These are phyloP conservation scores for Drosophila ercepeae DNA, from an alignment of 1,140 invertebrate species.

Conservation along the genomic window DNA sequence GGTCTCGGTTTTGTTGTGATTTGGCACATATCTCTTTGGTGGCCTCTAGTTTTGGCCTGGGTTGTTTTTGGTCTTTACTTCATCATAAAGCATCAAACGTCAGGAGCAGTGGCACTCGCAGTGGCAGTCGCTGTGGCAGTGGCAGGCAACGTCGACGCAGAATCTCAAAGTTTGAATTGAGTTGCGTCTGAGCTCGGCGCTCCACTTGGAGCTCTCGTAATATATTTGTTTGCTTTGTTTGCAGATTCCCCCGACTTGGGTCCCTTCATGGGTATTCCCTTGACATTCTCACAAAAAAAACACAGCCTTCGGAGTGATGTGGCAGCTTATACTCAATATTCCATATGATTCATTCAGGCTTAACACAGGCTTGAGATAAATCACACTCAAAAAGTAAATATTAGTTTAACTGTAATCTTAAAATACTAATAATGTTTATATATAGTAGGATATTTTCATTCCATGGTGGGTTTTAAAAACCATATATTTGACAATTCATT, in stretches of 20 bases:
- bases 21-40: constrained; percentile 40
- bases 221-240: constrained; percentile 31
- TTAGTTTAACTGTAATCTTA: too few species aligned
- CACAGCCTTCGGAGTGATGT: not conserved
- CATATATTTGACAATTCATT: too few species aligned
- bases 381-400: not conserved
- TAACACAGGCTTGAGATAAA: not conserved
- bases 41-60: constrained; percentile 7
- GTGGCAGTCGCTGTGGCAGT: constrained; percentile 59
- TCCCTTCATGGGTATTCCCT: constrained; percentile 9
- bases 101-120: constrained; percentile 52
- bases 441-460: too few species aligned
- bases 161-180: constrained; percentile 78
- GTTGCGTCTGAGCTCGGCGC: constrained; percentile 51
- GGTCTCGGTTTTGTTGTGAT: constrained; percentile 30
- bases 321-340: not conserved
- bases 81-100: constrained; percentile 70
- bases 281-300: constrained; percentile 9
- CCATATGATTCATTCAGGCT: constrained; percentile 37
- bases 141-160: constrained; percentile 52
- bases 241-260: constrained; percentile 6
- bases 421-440: too few species aligned
- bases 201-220: constrained; percentile 9
- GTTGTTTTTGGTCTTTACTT: constrained; percentile 59
- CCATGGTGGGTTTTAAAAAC: too few species aligned